Percentiles rank a stretch among this genome's conserved stretches.
Conservation (phyloP, 2,888 invertebrate species). For the Strigamia transsilvanica region DNA sequence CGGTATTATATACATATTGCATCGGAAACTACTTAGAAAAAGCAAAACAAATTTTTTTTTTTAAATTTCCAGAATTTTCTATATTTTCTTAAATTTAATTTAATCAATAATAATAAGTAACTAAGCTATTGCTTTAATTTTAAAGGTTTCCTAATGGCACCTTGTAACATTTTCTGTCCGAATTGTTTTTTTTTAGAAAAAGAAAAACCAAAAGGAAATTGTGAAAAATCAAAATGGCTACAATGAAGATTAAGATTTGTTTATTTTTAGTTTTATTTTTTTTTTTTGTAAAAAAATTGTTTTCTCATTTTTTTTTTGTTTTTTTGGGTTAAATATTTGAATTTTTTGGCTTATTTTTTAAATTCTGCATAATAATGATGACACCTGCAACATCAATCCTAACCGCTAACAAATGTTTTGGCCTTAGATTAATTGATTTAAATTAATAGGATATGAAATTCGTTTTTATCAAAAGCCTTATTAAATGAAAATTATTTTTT, state of each 20-base stretch:
- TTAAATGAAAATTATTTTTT: background rate
- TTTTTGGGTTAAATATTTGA: background rate
- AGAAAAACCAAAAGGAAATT: background rate
- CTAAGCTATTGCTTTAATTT: slow-evolving; percentile 2
- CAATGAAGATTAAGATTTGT: background rate
- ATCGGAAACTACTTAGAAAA: background rate
- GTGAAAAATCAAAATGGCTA: background rate
- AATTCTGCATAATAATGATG: slow-evolving; percentile 4
- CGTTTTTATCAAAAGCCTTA: slow-evolving; percentile 11
- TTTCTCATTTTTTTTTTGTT: too few relatives aligned
- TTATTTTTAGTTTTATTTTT: background rate
- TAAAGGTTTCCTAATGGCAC: slow-evolving; percentile 22
- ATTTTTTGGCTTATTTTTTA: background rate
- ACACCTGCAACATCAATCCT: slow-evolving; percentile 16
- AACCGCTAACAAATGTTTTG: slow-evolving; percentile 34
- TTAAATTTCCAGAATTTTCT: too few relatives aligned
- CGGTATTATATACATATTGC: slow-evolving; percentile 35
- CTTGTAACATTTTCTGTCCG: slow-evolving; percentile 22
- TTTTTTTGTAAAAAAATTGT: background rate
- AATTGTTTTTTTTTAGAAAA: background rate
- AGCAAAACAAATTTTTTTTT: background rate
- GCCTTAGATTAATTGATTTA: background rate
- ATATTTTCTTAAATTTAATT: background rate
- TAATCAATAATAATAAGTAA: slow-evolving; percentile 9
- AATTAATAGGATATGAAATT: slow-evolving; percentile 4